phyloP scores from a whole-genome alignment of 2,888 invertebrate genomes.

The Sminthurinus aureus region DNA sequence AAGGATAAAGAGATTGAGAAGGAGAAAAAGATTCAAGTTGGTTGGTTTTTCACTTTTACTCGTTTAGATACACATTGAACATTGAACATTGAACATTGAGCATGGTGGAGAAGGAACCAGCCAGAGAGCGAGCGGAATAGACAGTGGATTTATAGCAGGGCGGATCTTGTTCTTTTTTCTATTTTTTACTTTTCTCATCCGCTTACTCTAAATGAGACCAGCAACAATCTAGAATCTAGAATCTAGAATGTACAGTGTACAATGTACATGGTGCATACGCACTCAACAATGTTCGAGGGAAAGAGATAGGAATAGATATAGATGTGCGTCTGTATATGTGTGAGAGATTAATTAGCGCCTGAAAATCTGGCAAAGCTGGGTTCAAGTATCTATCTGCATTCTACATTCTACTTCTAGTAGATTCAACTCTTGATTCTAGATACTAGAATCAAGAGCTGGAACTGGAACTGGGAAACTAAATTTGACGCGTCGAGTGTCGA shows the following conservation, averaged over 20 bases:
- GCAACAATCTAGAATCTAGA: background rate
- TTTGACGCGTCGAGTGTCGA: too few species aligned
- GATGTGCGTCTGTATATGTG: background rate
- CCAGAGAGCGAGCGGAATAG: too few species aligned
- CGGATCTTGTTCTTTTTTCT: background rate
- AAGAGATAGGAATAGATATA: background rate
- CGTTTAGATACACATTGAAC: too few species aligned
- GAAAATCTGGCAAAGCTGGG: slow-evolving; percentile 25
- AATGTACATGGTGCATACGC: background rate
- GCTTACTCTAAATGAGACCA: background rate
- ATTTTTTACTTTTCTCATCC: background rate
- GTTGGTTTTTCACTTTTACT: too few species aligned
- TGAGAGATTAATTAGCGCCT: slow-evolving; percentile 14
- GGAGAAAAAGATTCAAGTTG: too few species aligned
- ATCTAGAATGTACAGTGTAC: background rate
- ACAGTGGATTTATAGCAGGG: background rate
- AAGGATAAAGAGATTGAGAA: too few species aligned
- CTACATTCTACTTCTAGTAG: background rate
- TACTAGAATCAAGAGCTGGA: too few species aligned
- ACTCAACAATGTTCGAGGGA: too few species aligned
- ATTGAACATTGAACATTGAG: too few species aligned
- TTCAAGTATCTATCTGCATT: background rate
- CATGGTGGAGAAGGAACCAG: too few species aligned
- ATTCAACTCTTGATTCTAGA: too few species aligned
- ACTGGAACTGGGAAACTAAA: too few species aligned